These are phyloP conservation scores for Pampusana beccarii DNA, from an alignment of 2,113 vertebrate species.

Conservation along the genomic window DNA sequence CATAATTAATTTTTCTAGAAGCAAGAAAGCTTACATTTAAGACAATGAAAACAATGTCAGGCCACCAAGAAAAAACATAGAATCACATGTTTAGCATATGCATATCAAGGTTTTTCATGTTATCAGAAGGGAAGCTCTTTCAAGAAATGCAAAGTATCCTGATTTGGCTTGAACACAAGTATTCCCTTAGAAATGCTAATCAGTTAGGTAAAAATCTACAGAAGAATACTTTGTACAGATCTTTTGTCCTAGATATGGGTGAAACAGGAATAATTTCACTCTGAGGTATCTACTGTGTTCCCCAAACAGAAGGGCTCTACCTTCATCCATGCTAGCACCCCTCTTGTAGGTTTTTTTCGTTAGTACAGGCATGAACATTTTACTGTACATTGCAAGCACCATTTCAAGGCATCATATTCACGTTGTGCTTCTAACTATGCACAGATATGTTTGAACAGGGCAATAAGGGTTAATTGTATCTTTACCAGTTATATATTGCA, in stretches of 20 bases:
- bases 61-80: background rate
- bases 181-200: constrained; percentile 44
- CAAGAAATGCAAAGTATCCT: constrained; percentile 29
- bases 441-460: constrained; percentile 14
- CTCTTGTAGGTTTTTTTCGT: background rate
- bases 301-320: background rate
- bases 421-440: background rate
- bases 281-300: background rate
- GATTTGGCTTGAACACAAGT: constrained; percentile 29
- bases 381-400: background rate
- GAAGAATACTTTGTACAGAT: background rate
- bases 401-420: background rate
- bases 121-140: constrained; percentile 19
- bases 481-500: constrained; percentile 57
- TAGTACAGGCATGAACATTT: background rate
- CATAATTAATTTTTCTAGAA: background rate
- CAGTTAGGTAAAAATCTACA: constrained; percentile 4
- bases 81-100: background rate
- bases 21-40: background rate
- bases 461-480: constrained; percentile 49
- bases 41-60: constrained; percentile 10
- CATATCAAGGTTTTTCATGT: constrained; percentile 16
- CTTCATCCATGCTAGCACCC: background rate
- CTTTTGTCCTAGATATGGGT: background rate
- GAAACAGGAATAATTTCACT: background rate